Evolutionary conservation across 2,113 vertebrate genomes (phyloP), one percentile per base, ranked within the genome.

Genomic region (Hirundichthys speculiger): DNA sequence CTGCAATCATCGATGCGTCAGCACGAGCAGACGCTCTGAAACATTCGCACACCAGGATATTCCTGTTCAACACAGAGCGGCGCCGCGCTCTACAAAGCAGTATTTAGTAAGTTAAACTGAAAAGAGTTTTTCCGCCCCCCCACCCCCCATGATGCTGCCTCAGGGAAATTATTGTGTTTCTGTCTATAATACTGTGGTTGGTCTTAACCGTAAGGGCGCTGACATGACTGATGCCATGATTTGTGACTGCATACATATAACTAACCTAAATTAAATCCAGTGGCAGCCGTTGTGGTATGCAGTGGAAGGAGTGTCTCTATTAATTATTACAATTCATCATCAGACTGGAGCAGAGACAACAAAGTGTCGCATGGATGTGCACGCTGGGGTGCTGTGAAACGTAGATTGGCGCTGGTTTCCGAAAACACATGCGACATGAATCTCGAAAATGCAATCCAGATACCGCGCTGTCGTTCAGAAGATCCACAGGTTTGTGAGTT

Each of bases 271-370:
- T 52, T 42, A 55, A 78, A 55, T 27, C 24, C 3, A 38, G 11
- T 3, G 2, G 43, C 22, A 12, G 27, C 15, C 45, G 47, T 24
- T 57, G 50, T 38, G 0, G 52, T 41, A 40, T 15, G 25, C 58
- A 65, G 54, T 19, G 3, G 42, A 52, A 42, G 25, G 13, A 56
- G 47, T 11, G 27, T 50, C 68, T 56, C 68, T 76, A 69, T 87
- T 81, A 87, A 87, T 86, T 84, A 87, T 90, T 82, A 81, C 79
- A 73, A 78, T 83, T 77, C 41, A 75, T 90, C 78, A 73, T 39
- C 55, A 53, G 54, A 75, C 59, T 40, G 21, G 53, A 63, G 63
- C 57, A 67, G 61, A 64, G 70, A 63, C 53, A 24, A 41, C 40
- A 15, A 40, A 16, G 27, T 47, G 50, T 52, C 76, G 73, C 22